phyloP scores from a whole-genome alignment of 1,140 invertebrate genomes.

The Nixonia krombeini region DNA sequence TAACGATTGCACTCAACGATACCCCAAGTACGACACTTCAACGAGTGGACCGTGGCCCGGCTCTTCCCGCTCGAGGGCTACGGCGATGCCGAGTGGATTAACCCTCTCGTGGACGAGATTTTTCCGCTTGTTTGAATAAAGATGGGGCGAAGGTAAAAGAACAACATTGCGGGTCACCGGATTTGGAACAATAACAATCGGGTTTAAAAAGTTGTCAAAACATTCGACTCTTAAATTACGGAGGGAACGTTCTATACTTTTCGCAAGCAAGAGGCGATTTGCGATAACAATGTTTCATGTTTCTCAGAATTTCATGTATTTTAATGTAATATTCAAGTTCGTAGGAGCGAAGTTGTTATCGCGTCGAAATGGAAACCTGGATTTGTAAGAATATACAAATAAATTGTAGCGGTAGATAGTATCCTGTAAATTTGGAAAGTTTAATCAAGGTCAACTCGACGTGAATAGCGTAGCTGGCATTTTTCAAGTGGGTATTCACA shows the following conservation, averaged over 20 bases:
- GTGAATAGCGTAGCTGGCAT: not conserved
- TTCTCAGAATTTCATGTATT: no score
- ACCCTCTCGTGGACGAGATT: not conserved
- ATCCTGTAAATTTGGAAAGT: not conserved
- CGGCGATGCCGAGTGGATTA: constrained; percentile 2
- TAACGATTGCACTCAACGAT: constrained; percentile 38
- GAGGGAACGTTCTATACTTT: no score
- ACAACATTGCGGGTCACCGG: no score
- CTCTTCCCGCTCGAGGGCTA: constrained; percentile 13
- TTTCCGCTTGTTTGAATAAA: constrained; percentile 2
- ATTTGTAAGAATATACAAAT: no score
- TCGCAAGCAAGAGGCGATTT: no score
- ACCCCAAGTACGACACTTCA: constrained; percentile 31
- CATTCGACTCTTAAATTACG: no score
- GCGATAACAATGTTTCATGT: no score
- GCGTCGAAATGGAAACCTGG: no score
- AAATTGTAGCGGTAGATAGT: no score
- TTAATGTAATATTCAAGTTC: no score
- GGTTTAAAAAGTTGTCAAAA: no score
- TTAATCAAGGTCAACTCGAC: not conserved
- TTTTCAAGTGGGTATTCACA: not conserved
- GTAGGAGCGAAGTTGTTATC: no score
- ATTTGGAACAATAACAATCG: not conserved
- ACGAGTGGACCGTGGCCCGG: constrained; percentile 26
- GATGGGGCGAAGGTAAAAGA: constrained; percentile 5